These are phyloP conservation scores for Hypotaenidia okinawae DNA, from an alignment of 2,797 vertebrate species.

Conservation along the genomic window DNA sequence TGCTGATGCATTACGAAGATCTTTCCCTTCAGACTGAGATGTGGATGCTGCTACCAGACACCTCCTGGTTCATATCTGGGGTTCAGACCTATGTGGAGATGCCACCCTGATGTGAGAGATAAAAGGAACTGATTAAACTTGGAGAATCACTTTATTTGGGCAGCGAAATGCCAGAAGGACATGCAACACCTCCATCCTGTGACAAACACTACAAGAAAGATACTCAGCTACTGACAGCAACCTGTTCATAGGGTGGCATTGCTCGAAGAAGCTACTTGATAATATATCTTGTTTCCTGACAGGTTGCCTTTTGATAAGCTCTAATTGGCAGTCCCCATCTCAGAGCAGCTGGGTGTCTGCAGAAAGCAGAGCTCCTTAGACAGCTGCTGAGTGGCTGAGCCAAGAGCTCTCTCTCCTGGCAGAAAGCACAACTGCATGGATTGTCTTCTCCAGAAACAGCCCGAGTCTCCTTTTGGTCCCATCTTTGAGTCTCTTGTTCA, in stretches of 20 bases:
- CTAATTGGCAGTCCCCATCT: not conserved
- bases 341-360: not conserved
- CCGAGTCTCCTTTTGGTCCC: fast-evolving
- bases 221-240: not conserved
- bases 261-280: not conserved
- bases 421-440: not conserved
- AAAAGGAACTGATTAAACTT: not conserved
- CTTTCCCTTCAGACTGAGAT: not conserved
- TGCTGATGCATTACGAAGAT: not conserved
- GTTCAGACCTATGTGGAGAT: not conserved
- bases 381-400: not conserved
- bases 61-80: not conserved
- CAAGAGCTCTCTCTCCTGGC: slow-evolving; percentile 64
- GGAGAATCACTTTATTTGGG: not conserved
- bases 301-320: not conserved
- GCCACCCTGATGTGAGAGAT: not conserved
- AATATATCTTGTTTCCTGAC: not conserved
- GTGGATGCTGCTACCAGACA: not conserved
- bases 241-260: not conserved
- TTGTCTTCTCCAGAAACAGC: not conserved
- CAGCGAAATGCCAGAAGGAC: not conserved
- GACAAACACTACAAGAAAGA: not conserved
- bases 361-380: not conserved
- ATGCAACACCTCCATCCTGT: not conserved
- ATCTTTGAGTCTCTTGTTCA: fast-evolving